Evolutionary conservation across 2,888 invertebrate species (phyloP), one percentile per base, ranked within the genome.

Genomic region (Timandra comae): DNA sequence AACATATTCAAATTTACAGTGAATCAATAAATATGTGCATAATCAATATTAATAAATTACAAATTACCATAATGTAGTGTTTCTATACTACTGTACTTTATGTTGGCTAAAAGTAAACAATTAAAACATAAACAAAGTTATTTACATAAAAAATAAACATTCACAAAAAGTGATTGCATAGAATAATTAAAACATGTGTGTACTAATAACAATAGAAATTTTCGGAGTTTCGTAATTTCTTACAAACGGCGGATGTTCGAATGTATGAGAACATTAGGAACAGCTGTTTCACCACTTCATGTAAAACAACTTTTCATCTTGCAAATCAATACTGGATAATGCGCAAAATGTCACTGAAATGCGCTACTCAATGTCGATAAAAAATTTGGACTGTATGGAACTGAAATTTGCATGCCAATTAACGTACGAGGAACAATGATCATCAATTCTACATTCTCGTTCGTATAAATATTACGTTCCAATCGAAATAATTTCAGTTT

Each of bases 331-430:
- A 84, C 74, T 63, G 40, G 67, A 69, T 70, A 80, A 69, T 85
- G 84, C 84, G 84, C 82, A 84, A 82, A 84, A 79, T 81, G 77
- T 73, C 73, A 74, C 66, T 58, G 65, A 79, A 79, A 73, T 79
- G 80, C 72, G 78, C 72, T 76, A 70, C 54, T 51, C 54, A 49
- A 63, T 58, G 66, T 43, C 49, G 54, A 60, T 49, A 49, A 56
- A 50, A 56, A 64, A 64, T 50, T 46, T 56, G 50, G 53, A 61
- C 56, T 56, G 50, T 49, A 57, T 56, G 56, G 57, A 62, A 56
- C 49, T 53, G 62, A 59, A 66, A 73, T 76, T 66, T 69, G 60
- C 65, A 76, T 62, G 63, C 60, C 68, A 72, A 74, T 74, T 63
- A 70, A 62, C 58, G 55, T 59, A 54, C 51, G 42, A 52, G 53